Conservation (phyloP, 2,888 invertebrate species). For the Monochamus alternatus region DNA sequence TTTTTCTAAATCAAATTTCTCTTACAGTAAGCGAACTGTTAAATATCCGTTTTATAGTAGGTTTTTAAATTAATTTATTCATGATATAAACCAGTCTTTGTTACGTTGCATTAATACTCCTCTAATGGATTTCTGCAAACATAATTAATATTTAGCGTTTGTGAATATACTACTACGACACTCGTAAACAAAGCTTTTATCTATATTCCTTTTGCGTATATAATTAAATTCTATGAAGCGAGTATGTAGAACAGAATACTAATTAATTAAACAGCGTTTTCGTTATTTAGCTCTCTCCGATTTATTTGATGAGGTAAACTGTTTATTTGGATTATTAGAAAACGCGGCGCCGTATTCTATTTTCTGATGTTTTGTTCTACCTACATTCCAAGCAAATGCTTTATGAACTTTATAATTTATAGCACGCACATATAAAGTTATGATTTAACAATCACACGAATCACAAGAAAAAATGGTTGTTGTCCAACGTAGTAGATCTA, state of each 20-base stretch:
- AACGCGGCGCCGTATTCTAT: background rate
- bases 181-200: slow-evolving; percentile 36
- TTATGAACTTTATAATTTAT: too few relatives aligned
- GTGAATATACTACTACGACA: slow-evolving; percentile 9
- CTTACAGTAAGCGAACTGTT: too few relatives aligned
- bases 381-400: too few relatives aligned
- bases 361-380: too few relatives aligned
- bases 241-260: slow-evolving; percentile 6
- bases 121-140: slow-evolving; percentile 2
- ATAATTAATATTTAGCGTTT: slow-evolving; percentile 3
- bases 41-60: too few relatives aligned
- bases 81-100: background rate
- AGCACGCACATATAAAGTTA: too few relatives aligned
- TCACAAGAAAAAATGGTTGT: too few relatives aligned
- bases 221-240: slow-evolving; percentile 13
- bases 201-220: slow-evolving; percentile 13
- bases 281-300: slow-evolving; percentile 1
- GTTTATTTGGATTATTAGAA: background rate
- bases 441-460: too few relatives aligned
- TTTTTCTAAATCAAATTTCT: too few relatives aligned
- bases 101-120: background rate
- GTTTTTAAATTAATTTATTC: too few relatives aligned
- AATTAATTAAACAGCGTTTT: slow-evolving; percentile 1
- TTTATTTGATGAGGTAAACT: background rate
- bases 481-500: too few relatives aligned